Conservation (phyloP, 2,888 invertebrate genomes). For the Brachypalpus laphriformis region DNA sequence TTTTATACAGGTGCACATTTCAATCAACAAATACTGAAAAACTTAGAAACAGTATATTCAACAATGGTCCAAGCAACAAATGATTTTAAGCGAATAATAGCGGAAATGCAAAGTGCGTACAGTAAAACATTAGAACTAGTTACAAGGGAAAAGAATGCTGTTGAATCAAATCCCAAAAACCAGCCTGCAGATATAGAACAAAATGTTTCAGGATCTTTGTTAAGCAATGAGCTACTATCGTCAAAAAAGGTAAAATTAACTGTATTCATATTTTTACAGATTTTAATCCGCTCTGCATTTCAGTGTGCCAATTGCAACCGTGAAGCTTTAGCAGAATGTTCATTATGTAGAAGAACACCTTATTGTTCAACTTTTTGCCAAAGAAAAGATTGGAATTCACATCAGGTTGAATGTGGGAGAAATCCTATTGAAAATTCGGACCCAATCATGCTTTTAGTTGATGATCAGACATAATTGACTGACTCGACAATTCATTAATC, state of each 20-base stretch:
- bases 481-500: too few relatives aligned
- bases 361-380: constrained; percentile 96
- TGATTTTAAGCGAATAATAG: constrained; percentile 89
- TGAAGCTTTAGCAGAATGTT: constrained; percentile 94
- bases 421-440: constrained; percentile 88
- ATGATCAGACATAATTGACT: constrained; percentile 87
- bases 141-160: constrained; percentile 87
- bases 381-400: constrained; percentile 94
- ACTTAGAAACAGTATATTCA: constrained; percentile 88
- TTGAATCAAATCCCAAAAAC: constrained; percentile 87
- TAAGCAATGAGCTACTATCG: constrained; percentile 85
- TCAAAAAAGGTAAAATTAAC: constrained; percentile 87
- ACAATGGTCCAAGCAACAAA: constrained; percentile 87
- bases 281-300: constrained; percentile 75
- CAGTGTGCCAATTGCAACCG: constrained; percentile 95
- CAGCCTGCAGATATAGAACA: constrained; percentile 86
- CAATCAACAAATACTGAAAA: constrained; percentile 84
- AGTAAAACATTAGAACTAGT: constrained; percentile 86
- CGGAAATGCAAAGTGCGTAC: constrained; percentile 88
- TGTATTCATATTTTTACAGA: background rate
- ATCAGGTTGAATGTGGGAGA: constrained; percentile 92
- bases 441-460: constrained; percentile 94
- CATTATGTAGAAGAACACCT: constrained; percentile 92
- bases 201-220: constrained; percentile 83
- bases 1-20: constrained; percentile 39